Evolutionary conservation across 2,797 vertebrate genomes (phyloP), one percentile per base, ranked within the genome.

Genomic region (Heterohyrax brucei): DNA sequence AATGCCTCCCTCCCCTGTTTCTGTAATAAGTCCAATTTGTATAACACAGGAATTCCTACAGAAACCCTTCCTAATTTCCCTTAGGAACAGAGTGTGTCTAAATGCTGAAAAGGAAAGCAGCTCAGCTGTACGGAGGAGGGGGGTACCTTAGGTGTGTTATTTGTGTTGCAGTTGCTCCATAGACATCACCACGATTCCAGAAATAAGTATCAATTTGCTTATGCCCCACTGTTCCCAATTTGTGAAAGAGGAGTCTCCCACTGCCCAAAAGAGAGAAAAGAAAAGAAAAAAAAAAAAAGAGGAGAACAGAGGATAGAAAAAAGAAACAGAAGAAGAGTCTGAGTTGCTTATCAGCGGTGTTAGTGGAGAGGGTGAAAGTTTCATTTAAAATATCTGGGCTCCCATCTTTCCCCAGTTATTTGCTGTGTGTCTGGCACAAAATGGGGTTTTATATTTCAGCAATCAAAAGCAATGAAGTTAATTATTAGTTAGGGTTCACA

Each of bases 121-220:
- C 95, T 97, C 94, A 83, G 93, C 96, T 94, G 89, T 92, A 93
- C 92, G 78, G 91, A 97, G 97, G n/a, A 97, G 97, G 97, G 97
- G 97, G 97, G 97, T 97, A 98, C 97, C 97, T 97, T 80, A 97
- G 97, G 96, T 96, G 96, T 97, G 97, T 96, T 96, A 97, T 98
- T 95, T 97, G 97, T 97, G 97, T 92, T 97, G 97, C 96, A 96
- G 97, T 2, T 97, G 97, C 97, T 98, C 97, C 97, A 97, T 50
- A 97, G 97, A 97, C 97, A 97, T 97, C 97, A 97, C 97, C 97
- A 96, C 97, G 97, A 96, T 94, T 98, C 97, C 97, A 98, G 97
- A 98, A 98, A 97, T 98, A 98, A 97, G 97, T 97, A 96, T 97
- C 97, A 98, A 97, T 97, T 96, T 98, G 97, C 97, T 98, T 98